phyloP scores from a whole-genome alignment of 1,140 invertebrate genomes.

The Melanaphis sacchari region DNA sequence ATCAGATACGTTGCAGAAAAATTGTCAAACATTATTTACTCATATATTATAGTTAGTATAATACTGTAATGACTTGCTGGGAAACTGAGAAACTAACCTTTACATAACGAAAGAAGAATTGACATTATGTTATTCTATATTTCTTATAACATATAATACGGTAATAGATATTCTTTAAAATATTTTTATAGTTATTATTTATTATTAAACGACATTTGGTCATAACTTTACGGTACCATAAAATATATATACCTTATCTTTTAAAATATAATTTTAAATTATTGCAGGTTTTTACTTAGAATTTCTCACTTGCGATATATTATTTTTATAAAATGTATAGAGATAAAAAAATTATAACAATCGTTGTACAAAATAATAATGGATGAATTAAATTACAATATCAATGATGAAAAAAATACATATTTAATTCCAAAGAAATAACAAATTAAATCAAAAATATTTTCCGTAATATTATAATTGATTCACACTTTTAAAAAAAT shows the following conservation, averaged over 20 bases:
- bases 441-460: too few relatives aligned
- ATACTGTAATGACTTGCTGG: background rate
- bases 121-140: background rate
- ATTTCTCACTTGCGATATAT: too few relatives aligned
- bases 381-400: too few relatives aligned
- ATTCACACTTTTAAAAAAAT: background rate
- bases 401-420: background rate
- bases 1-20: background rate
- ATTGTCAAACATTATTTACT: background rate
- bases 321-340: too few relatives aligned
- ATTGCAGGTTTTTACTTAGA: too few relatives aligned
- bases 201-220: too few relatives aligned
- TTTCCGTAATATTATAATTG: background rate
- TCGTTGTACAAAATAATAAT: too few relatives aligned
- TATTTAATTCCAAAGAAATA: background rate
- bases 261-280: too few relatives aligned
- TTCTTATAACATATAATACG: too few relatives aligned
- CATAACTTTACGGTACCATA: background rate
- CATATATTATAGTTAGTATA: too few relatives aligned
- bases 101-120: background rate
- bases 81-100: background rate
- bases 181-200: background rate
- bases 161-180: background rate
- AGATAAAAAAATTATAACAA: too few relatives aligned
- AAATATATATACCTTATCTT: too few relatives aligned